These are phyloP conservation scores for Zaprionus ornatus DNA, from an alignment of 1,140 invertebrate species.

Conservation along the genomic window DNA sequence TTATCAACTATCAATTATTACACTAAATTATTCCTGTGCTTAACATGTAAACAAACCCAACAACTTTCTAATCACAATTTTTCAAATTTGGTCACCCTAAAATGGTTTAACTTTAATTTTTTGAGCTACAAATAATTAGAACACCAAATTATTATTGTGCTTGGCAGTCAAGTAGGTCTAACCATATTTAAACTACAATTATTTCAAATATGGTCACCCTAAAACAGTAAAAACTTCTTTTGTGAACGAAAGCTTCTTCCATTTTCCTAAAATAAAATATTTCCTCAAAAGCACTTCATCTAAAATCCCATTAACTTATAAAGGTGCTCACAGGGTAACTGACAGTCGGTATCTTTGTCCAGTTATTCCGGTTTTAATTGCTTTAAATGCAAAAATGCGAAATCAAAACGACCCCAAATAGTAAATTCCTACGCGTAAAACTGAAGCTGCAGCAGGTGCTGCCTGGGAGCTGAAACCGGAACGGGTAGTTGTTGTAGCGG, in stretches of 20 bases:
- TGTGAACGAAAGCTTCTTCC: no score
- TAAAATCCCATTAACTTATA: no score
- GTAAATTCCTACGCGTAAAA: slow-evolving; percentile 1
- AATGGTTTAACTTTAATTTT: not conserved
- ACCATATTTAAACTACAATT: not conserved
- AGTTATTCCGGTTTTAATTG: slow-evolving; percentile 49
- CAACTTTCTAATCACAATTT: not conserved
- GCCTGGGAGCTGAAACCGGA: not conserved
- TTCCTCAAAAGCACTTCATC: no score
- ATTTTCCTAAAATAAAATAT: not conserved
- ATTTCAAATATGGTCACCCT: not conserved
- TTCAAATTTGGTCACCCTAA: not conserved
- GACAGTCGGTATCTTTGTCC: not conserved
- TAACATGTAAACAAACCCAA: no score
- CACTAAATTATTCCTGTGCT: no score
- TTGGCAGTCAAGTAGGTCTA: no score
- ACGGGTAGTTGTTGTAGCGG: not conserved
- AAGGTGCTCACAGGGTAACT: not conserved
- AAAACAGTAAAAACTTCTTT: not conserved
- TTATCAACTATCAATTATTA: no score
- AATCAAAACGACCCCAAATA: slow-evolving; percentile 28
- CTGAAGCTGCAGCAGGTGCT: not conserved
- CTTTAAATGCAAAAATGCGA: slow-evolving; percentile 29
- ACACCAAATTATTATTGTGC: not conserved
- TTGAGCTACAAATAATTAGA: not conserved